Evolutionary conservation across 2,888 invertebrate genomes (phyloP).

Genomic region (Cantharis rustica): DNA sequence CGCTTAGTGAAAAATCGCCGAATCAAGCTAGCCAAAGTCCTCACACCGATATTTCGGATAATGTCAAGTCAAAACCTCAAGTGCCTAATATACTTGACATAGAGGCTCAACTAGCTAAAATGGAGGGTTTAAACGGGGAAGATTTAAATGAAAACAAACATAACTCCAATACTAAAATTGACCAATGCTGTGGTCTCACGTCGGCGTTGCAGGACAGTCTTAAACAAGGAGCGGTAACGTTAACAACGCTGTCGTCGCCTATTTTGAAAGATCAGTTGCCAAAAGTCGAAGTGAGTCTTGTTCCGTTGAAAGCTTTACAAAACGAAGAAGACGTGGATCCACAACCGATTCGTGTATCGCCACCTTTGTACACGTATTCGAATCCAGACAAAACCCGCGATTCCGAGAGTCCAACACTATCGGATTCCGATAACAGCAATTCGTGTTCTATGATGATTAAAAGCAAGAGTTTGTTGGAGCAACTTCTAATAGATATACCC

Average conservation of each 20-base stretch:
- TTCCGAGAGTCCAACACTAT: conserved; percentile 49
- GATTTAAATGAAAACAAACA: conserved; percentile 37
- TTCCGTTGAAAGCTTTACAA: conserved; percentile 24
- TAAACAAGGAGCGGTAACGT: conserved; percentile 41
- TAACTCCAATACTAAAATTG: conserved; percentile 44
- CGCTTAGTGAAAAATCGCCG: conserved; percentile 78
- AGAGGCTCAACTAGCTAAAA: conserved; percentile 73
- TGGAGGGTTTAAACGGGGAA: conserved; percentile 60
- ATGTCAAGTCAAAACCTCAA: conserved; percentile 46
- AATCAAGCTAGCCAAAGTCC: conserved; percentile 83
- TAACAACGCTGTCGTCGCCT: conserved; percentile 31
- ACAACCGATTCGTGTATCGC: conserved; percentile 72
- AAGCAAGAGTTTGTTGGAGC: conserved; percentile 71
- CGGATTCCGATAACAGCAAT: conserved; percentile 45
- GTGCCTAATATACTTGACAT: conserved; percentile 67
- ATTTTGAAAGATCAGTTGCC: conserved; percentile 32
- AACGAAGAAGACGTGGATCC: conserved; percentile 59
- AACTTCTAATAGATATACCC: conserved; percentile 85
- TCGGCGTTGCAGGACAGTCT: conserved; percentile 49
- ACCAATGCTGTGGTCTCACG: conserved; percentile 52
- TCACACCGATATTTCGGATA: conserved; percentile 52
- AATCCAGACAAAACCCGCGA: conserved; percentile 67
- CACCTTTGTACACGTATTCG: conserved; percentile 78
- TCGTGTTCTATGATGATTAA: conserved; percentile 51
- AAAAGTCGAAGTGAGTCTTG: conserved; percentile 43